Base-by-base conservation (phyloP, 37 sponge, comb jelly and placozoan species). In the Spongilla lacustris region DNA sequence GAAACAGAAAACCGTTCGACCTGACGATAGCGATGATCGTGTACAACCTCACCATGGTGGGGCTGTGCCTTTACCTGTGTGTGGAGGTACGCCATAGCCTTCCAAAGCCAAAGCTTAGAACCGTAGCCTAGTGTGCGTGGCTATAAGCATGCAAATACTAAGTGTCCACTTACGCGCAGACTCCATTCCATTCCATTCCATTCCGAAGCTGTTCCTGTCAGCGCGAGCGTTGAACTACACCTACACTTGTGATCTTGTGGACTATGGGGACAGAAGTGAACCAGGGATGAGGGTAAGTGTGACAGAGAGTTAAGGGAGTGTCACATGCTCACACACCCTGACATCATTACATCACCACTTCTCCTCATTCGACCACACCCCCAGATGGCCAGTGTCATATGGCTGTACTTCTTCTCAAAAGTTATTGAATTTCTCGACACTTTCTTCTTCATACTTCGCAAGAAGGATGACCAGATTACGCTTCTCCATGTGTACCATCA, bases 401-500 rank as follows among this genome's bases (percentile, higher is more conserved):
- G 95, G 95, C 37, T 87, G 24, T 94, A 58, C 77, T 94, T 88
- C 75, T 85, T 94, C 77, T 88, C 95, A 28, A 94, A 94, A 37
- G 12, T 94, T 0, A 48, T 94, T 25, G 95, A 94, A 76, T 88
- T 91, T 71, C 32, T 88, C n/a, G 95, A 94, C 75, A 94, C 95
- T 0, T 4, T 77, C 11, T 91, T 94, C 87, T 91, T 94, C 75
- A 88, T 94, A 8, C 80, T 94, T 29, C 86, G 95, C 19, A 91
- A 91, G 87, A 94, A 94, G 81, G 85, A 88, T 79, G 85, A 25
- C 75, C 95, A 94, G 89, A 73, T 94, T 25, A 84, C 92, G 2
- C 84, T 94, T 25, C 95, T 94, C 6, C 95, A 94, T 30, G 86
- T 94, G 50, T 94, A 94, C 81, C 95, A 94, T 69, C 95, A 94